A percentile compares a stretch with the other conserved stretches of the same genome.
phyloP scores from a whole-genome alignment of 2,888 invertebrate species.

The Drosophila buzzatii region DNA sequence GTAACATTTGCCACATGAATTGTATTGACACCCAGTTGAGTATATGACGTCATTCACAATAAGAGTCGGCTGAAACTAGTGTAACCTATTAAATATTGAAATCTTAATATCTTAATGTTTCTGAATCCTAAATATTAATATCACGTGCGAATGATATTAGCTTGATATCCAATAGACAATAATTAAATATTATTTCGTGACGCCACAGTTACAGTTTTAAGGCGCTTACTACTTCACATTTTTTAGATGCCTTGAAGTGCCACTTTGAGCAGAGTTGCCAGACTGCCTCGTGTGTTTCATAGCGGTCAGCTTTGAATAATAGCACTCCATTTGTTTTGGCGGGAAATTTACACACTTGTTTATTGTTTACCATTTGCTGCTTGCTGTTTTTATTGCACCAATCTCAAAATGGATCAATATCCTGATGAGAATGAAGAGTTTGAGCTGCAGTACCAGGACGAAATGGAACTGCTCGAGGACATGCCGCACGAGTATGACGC shows the following conservation, averaged over 20 bases:
- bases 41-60: constrained; percentile 16
- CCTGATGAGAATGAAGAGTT: constrained; percentile 88
- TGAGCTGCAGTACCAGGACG: constrained; percentile 90
- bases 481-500: constrained; percentile 57
- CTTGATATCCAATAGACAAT: rapidly evolving
- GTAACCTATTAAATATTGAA: neutral
- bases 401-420: constrained; percentile 80
- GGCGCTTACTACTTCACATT: neutral
- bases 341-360: constrained; percentile 41
- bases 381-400: neutral
- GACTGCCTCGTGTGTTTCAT: neutral
- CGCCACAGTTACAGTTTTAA: neutral
- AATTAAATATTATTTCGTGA: neutral
- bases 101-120: rapidly evolving
- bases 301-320: constrained; percentile 26
- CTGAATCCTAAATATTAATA: no score
- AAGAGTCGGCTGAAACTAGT: rapidly evolving
- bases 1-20: neutral
- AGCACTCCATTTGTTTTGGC: constrained; percentile 32
- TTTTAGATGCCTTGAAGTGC: neutral
- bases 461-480: constrained; percentile 88
- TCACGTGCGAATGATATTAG: neutral
- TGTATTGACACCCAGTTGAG: neutral
- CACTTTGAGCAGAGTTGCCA: constrained; percentile 38
- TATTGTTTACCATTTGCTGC: constrained; percentile 29